Evolutionary conservation across 1,140 invertebrate genomes (phyloP).

Genomic region (Zaprionus taronus): DNA sequence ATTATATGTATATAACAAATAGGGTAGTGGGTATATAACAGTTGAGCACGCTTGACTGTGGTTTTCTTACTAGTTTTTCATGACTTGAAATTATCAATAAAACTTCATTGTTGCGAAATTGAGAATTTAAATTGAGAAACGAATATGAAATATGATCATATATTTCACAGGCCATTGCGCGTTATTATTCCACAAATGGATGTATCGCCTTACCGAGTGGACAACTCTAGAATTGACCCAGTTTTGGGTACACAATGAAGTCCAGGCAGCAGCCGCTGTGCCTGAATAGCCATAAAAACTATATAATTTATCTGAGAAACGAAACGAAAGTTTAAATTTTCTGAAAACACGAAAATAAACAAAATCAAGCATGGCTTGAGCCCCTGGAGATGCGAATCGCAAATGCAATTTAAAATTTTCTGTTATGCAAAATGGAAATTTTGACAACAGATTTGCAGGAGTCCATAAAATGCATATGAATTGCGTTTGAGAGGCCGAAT

Average conservation of each 20-base stretch:
- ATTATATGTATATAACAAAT: no score
- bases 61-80: no score
- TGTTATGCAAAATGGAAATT: conserved; percentile 46
- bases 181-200: background rate
- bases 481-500: conserved; percentile 29
- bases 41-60: no score
- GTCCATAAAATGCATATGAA: conserved; percentile 48
- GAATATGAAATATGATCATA: background rate
- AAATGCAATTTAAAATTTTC: conserved; percentile 50
- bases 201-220: background rate
- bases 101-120: no score
- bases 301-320: background rate
- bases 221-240: background rate
- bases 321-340: background rate
- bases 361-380: conserved; percentile 6
- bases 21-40: no score
- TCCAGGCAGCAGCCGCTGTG: no score
- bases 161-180: no score
- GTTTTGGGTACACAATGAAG: background rate
- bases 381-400: conserved; percentile 12
- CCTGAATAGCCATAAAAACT: background rate
- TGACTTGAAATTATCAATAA: no score
- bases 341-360: background rate
- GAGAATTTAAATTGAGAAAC: background rate
- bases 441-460: conserved; percentile 61